Percentiles rank a stretch among this genome's conserved stretches.
Conservation (phyloP, 2,797 vertebrate species). For the Phaenicophaeus curvirostris region DNA sequence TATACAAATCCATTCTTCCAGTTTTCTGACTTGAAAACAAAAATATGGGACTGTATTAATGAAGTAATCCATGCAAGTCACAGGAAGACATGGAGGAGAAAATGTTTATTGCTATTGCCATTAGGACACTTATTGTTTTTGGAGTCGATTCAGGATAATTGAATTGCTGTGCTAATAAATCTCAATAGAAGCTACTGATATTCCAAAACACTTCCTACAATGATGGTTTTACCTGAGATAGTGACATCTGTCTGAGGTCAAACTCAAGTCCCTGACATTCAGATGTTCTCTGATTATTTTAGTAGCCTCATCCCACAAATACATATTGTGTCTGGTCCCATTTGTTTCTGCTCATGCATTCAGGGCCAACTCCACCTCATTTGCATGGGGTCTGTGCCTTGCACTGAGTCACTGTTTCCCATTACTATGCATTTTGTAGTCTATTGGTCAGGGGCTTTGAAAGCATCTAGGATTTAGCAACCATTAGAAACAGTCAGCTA, state of each 20-base stretch:
- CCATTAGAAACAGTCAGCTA: neutral
- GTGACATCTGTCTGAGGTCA: neutral
- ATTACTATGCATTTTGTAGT: rapidly evolving
- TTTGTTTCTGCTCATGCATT: rapidly evolving
- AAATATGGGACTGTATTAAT: neutral
- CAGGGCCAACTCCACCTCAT: neutral
- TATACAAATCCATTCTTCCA: neutral
- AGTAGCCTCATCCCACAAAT: neutral
- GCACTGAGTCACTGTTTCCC: rapidly evolving
- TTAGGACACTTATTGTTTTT: neutral
- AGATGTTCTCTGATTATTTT: neutral
- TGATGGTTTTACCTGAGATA: neutral
- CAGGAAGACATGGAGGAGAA: neutral
- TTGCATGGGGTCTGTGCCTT: neutral
- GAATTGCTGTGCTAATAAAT: neutral
- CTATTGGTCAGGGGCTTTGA: neutral
- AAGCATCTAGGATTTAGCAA: neutral
- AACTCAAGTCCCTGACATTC: neutral
- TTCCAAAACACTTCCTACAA: neutral
- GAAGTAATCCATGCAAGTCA: neutral
- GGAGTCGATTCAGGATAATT: neutral
- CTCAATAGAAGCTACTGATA: neutral
- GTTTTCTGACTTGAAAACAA: neutral
- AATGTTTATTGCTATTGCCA: neutral
- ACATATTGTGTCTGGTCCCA: rapidly evolving